Evolutionary conservation across 2,797 vertebrate genomes (phyloP), one percentile per base, ranked within the genome.

Genomic region (Podarcis siculus): DNA sequence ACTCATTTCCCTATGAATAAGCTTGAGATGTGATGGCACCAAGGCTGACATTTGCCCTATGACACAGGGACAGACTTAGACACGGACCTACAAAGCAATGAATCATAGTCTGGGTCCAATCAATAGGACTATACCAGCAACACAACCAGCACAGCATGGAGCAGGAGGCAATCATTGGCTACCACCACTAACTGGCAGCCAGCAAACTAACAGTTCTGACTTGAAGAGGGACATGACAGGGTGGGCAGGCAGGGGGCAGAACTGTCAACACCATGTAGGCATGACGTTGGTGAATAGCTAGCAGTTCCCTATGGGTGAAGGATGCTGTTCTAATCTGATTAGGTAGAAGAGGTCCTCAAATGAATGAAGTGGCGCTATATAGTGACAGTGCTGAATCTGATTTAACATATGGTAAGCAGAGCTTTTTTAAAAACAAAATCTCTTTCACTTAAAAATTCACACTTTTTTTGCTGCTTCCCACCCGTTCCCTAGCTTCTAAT

Each of bases 381-480:
- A 83, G 42, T 10, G n/a, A 45, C 23, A 6, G 8, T 39, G 71
- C 25, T 86, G 42, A 37, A 76, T 76, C 45, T 69, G 78, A 77
- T 12, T 64, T 23, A 79, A 32, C 66, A 85, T 66, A 37, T 71
- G 39, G 19, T 1, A 87, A 85, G 55, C 37, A 79, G 37, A 21
- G 19, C 85, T 30, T 64, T 64, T 64, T 64, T 0, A 64, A 64
- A 89, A 79, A 10, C 42, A 19, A 21, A 42, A 87, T 79, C 17
- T 72, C 0, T 9, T 55, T 30, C 83, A 84, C 88, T 87, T 82
- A 19, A 84, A 79, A 88, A 79, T 32, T 71, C 66, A 88, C n/a
- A 79, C 66, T 69, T 86, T 78, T 79, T 77, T 45, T 86, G 23
- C 8, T 81, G 19, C 32, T 90, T 61, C 86, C 92, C 64, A 88